A percentile compares a stretch with the other conserved stretches of the same genome.
phyloP scores from a whole-genome alignment of 2,888 invertebrate genomes.

The Aphidoletes aphidimyza region DNA sequence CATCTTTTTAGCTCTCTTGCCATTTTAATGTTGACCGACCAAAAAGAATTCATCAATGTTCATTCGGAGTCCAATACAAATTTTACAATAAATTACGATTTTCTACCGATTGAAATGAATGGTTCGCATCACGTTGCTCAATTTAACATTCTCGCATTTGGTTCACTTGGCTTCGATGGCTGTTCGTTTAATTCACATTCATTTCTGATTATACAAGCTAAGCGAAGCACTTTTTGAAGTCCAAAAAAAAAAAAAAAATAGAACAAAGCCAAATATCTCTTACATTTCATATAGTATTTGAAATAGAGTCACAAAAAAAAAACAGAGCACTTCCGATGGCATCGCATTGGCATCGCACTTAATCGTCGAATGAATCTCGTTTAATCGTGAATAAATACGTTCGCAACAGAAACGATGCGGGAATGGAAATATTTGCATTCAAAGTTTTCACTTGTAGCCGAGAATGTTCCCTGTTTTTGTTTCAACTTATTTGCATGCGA shows the following conservation, averaged over 20 bases:
- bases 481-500: not conserved
- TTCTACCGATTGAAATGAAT: too few species aligned
- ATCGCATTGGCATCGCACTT: too few species aligned
- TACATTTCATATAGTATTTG: too few species aligned
- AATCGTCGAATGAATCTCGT: not conserved
- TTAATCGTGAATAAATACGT: constrained; percentile 3
- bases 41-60: not conserved
- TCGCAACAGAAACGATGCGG: not conserved
- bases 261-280: not conserved
- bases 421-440: constrained; percentile 8
- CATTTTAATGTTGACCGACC: not conserved
- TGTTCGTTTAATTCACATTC: too few species aligned
- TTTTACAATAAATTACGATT: constrained; percentile 23
- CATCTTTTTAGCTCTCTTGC: constrained; percentile 21
- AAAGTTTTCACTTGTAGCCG: not conserved
- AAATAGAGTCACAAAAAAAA: too few species aligned
- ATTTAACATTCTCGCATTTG: too few species aligned
- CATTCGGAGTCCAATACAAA: constrained; percentile 14
- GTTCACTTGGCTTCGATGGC: too few species aligned
- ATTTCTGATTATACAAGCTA: too few species aligned
- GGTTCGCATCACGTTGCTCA: too few species aligned
- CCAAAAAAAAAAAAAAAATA: not conserved
- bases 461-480: not conserved
- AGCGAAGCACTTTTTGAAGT: not conserved
- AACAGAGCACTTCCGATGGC: too few species aligned